Base-by-base conservation (phyloP, 2,888 invertebrate species). In the Drosophila rubida region DNA sequence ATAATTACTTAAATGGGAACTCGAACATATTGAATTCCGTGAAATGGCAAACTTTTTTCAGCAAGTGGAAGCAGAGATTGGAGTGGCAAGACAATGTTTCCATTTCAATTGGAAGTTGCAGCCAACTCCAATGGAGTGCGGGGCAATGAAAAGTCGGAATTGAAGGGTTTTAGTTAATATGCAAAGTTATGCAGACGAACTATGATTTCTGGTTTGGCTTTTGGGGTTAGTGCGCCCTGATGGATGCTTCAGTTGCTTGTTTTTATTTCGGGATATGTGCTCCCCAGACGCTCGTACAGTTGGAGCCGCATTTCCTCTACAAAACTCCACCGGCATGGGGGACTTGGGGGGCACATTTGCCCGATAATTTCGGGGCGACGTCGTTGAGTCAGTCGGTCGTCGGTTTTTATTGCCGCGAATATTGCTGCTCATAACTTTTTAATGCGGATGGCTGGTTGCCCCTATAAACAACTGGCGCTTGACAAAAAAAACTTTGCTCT, bases 351-450 rank as follows among this genome's bases (percentile, higher is more conserved):
- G 45, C 46, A 42, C 50, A 68, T 60, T 59, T 53, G 49, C 51
- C 59, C 61, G 53, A 78, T 78, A 78, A 81, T 81, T 69, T 66
- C 13, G 55, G 51, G 54, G 46, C 63, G 62, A 42, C 57, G 55
- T 30, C 62, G 61, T 73, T 48, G 65, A 49, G 45, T 55, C 55
- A 46, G 58, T 68, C 65, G 45, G 19, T 19, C 19, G 19, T 19
- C 19, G 19, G 51, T 75, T 81, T 82, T 82, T 82, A 79, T 78
- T 69, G 69, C 79, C 76, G 67, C 80, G 83, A 79, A 79, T 79
- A 79, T 79, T 79, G 80, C 59, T 50, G 75, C 79, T 69, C 79
- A 82, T 79, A 79, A 82, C 76, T 79, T 79, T 79, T 79, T 75
- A 79, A 79, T 79, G 79, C 64, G 72, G 48, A 68, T 63, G 61